Evolutionary conservation across 2,797 vertebrate species (phyloP).

Genomic region (Danio aesculapii): DNA sequence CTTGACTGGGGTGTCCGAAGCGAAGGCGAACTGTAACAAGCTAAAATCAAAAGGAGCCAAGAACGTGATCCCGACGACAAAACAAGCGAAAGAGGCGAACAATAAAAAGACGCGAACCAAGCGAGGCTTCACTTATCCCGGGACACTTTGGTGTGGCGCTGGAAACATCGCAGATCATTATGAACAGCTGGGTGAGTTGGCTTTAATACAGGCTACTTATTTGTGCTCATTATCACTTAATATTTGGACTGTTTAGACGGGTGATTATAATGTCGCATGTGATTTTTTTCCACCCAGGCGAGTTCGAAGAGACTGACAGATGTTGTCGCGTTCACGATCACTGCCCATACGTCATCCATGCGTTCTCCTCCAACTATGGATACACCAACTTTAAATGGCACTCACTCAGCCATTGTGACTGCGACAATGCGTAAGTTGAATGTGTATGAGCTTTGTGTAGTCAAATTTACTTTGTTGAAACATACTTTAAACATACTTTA

Average conservation of each 20-base stretch:
- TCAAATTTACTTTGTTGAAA: no score
- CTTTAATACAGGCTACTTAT: not conserved
- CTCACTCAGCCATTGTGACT: constrained; percentile 91
- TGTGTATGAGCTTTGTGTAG: not conserved
- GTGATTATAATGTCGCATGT: not conserved
- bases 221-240: not conserved
- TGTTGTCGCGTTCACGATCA: constrained; percentile 93
- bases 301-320: constrained; percentile 83
- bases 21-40: constrained; percentile 68
- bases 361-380: constrained; percentile 86
- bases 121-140: constrained; percentile 86
- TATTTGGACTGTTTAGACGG: no score
- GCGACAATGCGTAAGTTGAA: constrained; percentile 84
- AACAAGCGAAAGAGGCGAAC: constrained; percentile 1
- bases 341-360: constrained; percentile 89
- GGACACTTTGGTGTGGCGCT: constrained; percentile 86
- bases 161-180: constrained; percentile 85
- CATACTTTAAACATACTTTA: no score
- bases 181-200: constrained; percentile 80
- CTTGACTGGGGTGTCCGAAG: constrained; percentile 69
- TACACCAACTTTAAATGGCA: constrained; percentile 91
- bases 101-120: constrained; percentile 66
- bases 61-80: constrained; percentile 1
- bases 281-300: constrained; percentile 74
- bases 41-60: constrained; percentile 57